Conservation (phyloP, 2,797 vertebrate species). For the Leptoclinus maculatus region DNA sequence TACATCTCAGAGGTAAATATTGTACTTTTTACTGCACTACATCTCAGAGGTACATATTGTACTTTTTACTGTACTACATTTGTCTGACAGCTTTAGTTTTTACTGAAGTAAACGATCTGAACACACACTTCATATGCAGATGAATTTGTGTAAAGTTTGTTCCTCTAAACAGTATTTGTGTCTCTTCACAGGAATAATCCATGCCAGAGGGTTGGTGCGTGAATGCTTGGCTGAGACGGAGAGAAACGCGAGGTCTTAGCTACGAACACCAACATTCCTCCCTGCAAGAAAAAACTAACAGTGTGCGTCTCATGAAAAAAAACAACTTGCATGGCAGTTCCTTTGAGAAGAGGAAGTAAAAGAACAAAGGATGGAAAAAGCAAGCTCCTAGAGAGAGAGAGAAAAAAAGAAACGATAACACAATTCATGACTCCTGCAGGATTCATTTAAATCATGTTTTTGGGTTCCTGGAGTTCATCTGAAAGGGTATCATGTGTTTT, state of each 20-base stretch:
- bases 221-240: conserved; percentile 98
- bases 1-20: no score
- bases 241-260: conserved; percentile 95
- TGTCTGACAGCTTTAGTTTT: background rate
- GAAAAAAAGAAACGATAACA: conserved; percentile 47
- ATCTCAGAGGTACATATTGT: background rate
- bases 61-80: no score
- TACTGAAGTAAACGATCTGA: background rate
- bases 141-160: background rate
- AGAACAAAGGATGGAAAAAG: conserved; percentile 62
- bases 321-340: conserved; percentile 80
- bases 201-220: conserved; percentile 95
- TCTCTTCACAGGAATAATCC: conserved; percentile 91
- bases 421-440: conserved; percentile 53
- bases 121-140: background rate
- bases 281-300: conserved; percentile 65
- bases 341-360: conserved; percentile 73
- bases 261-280: conserved; percentile 36
- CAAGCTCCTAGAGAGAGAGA: conserved; percentile 45
- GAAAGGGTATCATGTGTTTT: conserved; percentile 65
- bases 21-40: no score
- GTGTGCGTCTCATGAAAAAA: conserved; percentile 48
- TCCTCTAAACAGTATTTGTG: background rate
- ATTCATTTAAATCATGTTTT: conserved; percentile 57
- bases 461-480: conserved; percentile 64